Base-by-base conservation (phyloP, 2,113 vertebrate genomes). In the Tauraco erythrolophus region DNA sequence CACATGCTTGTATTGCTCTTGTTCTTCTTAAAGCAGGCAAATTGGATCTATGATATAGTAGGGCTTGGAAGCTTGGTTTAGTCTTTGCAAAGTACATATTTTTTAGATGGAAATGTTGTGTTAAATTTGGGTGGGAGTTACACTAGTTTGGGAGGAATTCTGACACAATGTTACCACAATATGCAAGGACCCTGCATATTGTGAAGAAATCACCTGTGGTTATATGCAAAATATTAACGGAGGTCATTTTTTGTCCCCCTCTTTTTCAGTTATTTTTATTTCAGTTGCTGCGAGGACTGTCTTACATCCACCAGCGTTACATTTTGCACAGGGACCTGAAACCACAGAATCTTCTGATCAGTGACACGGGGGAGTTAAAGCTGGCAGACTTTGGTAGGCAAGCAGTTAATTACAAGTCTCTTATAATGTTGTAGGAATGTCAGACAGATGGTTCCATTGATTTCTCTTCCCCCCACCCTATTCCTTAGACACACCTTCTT, bases 241-340 rank as follows among this genome's bases (percentile, higher is more conserved):
- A 97, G 87, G 95, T 96, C 93, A 92, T 97, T 96, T 97, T 97
- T 94, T 96, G 62, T 97, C 92, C 97, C 92, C 96, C 93, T 97
- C 58, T 98, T 97, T 98, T 98, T 77, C 98, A 99, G 99, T 98
- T 99, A 96, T 99, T 99, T 98, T 99, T 99, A 97, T 99, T 98
- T 98, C 99, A 99, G 98, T 97, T 99, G 96, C 98, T 99, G 98
- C 98, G 99, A 98, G 99, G 99, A 90, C 98, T 99, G 98, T 99
- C 99, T 95, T 99, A 99, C 97, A 99, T 99, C 98, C 99, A 99
- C 98, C 99, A 99, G 98, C 99, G 99, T 94, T 99, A 99, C 98
- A 99, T 99, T 98, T 98, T 99, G 97, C 99, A 99, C 98, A 98
- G 99, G 65, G 99, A 99, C 98, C 99, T 99, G 97, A 99, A 99